Evolutionary conservation across 2,113 vertebrate genomes (phyloP).

Genomic region (Microcebus lehilahytsara): DNA sequence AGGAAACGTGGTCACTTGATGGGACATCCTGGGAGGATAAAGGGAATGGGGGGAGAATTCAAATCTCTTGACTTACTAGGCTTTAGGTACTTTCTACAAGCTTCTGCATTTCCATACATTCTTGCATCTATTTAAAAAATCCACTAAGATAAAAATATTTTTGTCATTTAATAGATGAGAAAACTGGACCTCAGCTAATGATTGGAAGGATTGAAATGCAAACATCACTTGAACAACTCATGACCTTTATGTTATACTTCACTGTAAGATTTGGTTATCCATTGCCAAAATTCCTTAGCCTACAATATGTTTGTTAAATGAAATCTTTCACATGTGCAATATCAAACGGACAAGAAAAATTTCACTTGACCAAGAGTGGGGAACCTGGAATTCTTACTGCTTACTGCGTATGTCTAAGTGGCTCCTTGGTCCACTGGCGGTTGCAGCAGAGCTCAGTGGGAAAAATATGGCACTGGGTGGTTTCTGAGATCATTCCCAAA

Average conservation of each 20-base stretch:
- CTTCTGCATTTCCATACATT: neutral
- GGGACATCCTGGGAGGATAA: neutral
- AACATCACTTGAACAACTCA: neutral
- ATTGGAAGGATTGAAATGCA: neutral
- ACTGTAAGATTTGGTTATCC: neutral
- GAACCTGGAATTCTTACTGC: neutral
- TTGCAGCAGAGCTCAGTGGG: neutral
- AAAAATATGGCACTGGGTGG: neutral
- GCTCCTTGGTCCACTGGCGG: too few relatives aligned
- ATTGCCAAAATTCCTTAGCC: neutral
- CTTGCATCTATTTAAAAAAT: neutral
- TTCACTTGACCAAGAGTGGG: neutral
- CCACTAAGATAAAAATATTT: neutral
- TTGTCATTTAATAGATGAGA: neutral
- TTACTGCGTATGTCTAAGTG: neutral
- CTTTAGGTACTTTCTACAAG: neutral
- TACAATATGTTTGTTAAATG: neutral
- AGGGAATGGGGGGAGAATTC: too few relatives aligned
- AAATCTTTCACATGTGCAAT: neutral
- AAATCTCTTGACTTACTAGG: neutral
- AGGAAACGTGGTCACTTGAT: fast-evolving
- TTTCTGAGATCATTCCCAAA: neutral
- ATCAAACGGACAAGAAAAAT: neutral
- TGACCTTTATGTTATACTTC: neutral
- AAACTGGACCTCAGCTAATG: neutral